Evolutionary conservation across 2,797 vertebrate genomes (phyloP).

Genomic region (Synanceia verrucosa): DNA sequence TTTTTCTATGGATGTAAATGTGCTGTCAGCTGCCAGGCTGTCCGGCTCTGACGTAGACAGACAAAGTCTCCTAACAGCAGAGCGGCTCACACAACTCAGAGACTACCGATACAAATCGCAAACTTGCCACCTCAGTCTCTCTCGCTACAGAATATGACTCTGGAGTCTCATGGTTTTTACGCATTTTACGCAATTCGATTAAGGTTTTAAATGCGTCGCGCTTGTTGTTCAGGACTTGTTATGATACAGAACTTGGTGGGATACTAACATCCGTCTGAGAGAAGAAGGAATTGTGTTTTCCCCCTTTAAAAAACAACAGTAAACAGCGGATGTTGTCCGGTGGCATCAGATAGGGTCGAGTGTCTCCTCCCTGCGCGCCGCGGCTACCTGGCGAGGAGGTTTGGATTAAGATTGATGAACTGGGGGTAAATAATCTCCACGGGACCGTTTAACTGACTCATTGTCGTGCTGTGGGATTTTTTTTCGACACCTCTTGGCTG

Average conservation of each 20-base stretch:
- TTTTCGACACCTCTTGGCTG: slow-evolving; percentile 10
- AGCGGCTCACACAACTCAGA: background rate
- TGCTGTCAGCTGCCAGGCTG: background rate
- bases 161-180: background rate
- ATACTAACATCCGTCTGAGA: background rate
- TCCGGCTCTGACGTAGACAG: background rate
- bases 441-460: slow-evolving; percentile 25
- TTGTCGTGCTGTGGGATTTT: slow-evolving; percentile 50
- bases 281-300: background rate
- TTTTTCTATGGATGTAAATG: no score
- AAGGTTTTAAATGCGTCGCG: background rate
- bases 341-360: slow-evolving; percentile 30
- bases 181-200: background rate
- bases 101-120: slow-evolving; percentile 3
- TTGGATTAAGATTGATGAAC: slow-evolving; percentile 81
- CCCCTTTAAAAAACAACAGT: background rate
- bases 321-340: slow-evolving; percentile 22
- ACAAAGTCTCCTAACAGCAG: background rate
- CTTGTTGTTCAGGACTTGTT: background rate
- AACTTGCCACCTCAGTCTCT: slow-evolving; percentile 4
- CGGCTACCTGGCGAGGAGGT: slow-evolving; percentile 66
- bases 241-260: slow-evolving; percentile 9
- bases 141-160: background rate
- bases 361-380: slow-evolving; percentile 27
- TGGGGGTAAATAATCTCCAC: slow-evolving; percentile 69